phyloP scores from a whole-genome alignment of 1,140 invertebrate species.

The Hycleus cichorii region DNA sequence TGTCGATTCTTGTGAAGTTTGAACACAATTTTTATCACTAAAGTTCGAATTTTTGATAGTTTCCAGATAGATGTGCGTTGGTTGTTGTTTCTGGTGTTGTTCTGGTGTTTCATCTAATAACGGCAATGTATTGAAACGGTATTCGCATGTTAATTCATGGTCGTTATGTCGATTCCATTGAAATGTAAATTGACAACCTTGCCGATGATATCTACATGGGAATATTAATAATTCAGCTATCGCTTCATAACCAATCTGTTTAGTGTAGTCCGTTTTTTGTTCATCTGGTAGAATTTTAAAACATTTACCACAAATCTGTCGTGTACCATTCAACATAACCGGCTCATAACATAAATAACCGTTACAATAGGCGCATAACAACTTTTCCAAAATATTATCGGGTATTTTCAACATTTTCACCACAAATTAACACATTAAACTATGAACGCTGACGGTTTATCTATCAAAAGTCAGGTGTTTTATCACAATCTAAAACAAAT shows the following conservation, averaged over 20 bases:
- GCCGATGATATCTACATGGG: conserved; percentile 16
- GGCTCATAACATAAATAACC: conserved; percentile 17
- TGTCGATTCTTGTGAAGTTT: background rate
- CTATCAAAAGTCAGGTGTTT: too few relatives aligned
- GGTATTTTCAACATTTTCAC: conserved; percentile 7
- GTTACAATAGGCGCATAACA: conserved; percentile 14
- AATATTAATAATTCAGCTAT: conserved; percentile 12
- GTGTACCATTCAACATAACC: conserved; percentile 6
- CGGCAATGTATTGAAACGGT: conserved; percentile 1
- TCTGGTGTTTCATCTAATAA: background rate
- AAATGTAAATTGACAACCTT: conserved; percentile 15
- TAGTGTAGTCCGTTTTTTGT: conserved; percentile 8
- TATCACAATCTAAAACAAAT: too few relatives aligned
- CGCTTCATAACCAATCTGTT: conserved; percentile 18
- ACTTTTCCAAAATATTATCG: conserved; percentile 10
- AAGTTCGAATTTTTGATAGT: background rate
- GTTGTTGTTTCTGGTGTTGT: background rate
- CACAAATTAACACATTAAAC: too few relatives aligned
- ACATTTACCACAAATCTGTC: conserved; percentile 23
- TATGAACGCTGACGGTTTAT: too few relatives aligned
- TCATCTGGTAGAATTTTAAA: conserved; percentile 15
- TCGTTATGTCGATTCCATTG: conserved; percentile 4
- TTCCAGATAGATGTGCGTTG: background rate
- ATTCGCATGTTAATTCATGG: conserved; percentile 15
- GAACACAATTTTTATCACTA: too few relatives aligned